Evolutionary conservation across 2,888 invertebrate genomes (phyloP).

Genomic region (Cybosia mesomella): DNA sequence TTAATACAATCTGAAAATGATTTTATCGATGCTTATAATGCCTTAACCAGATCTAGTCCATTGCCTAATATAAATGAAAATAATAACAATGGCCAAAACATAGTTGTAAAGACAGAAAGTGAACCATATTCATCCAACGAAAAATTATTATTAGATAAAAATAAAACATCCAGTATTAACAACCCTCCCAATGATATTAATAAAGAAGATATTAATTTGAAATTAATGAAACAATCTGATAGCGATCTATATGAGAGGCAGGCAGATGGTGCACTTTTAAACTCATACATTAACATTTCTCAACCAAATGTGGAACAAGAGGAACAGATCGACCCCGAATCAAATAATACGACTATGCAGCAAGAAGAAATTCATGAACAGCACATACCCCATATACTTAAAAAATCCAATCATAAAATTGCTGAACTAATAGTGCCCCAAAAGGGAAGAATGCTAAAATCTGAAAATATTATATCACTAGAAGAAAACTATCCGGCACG

Average conservation of each 20-base stretch:
- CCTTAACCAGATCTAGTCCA: constrained; percentile 76
- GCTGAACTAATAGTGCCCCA: constrained; percentile 3
- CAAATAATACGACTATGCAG: neutral
- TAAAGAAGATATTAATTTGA: constrained; percentile 5
- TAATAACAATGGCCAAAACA: constrained; percentile 17
- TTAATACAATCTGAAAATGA: constrained; percentile 80
- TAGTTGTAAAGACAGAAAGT: neutral
- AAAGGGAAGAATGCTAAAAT: constrained; percentile 5
- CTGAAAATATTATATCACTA: constrained; percentile 6
- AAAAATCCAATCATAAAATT: neutral
- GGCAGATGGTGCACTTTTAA: neutral
- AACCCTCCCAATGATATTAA: constrained; percentile 1
- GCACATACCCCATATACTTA: neutral
- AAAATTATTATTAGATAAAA: constrained; percentile 11
- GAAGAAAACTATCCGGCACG: constrained; percentile 16
- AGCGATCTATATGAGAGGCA: neutral
- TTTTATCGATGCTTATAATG: constrained; percentile 83
- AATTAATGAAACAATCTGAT: neutral
- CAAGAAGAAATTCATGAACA: neutral
- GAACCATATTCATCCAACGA: neutral
- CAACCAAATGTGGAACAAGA: neutral
- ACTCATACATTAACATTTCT: neutral
- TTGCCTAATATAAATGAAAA: constrained; percentile 68
- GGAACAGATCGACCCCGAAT: neutral
- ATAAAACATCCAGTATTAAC: neutral